Evolutionary conservation across 2,888 invertebrate genomes (phyloP), one percentile per base, ranked within the genome.

Genomic region (Ecliptopera silaceata): DNA sequence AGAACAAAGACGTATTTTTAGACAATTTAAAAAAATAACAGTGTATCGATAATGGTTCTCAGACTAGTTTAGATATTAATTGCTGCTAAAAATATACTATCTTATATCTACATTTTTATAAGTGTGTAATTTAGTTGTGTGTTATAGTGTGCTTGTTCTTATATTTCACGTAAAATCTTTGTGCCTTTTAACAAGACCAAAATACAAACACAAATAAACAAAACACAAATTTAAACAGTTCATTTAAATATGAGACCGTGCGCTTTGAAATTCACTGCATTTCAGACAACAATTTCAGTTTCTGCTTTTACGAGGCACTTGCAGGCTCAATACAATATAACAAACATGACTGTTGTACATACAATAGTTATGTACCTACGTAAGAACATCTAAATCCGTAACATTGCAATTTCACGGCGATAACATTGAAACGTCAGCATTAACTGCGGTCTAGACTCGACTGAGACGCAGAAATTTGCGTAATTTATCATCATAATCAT

Each of bases 401-500:
- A 4, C 41, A 50, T 44, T 18, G 13, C 1, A 43, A 49, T 44
- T 43, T 18, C 26, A 31, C 12, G 36, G 12, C 3, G 29, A 13
- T 47, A 47, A n/a, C 42, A 31, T 44, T 44, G 29, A 44, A 17
- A 44, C 26, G 12, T 43, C 43, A 39, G 11, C 17, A 45, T 32
- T 41, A 5, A 41, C 17, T 39, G 47, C 31, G 46, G 46, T 51
- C 51, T 38, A 43, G 42, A 56, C 56, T 17, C 11, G 8, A 44
- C 36, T 22, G 45, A 54, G 38, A 53, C 45, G 22, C 1, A n/a
- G 29, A 29, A 42, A 42, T 31, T n/a, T 31, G 41, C 13, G 52
- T 36, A 36, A 36, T 54, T 58, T 53, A 45, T 51, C 44, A 52
- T 53, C 17, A 31, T 39, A 41, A 62, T 58, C 55, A 61, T 59